Base-by-base conservation (phyloP, 2,888 invertebrate genomes). In the Amiota mariae region DNA sequence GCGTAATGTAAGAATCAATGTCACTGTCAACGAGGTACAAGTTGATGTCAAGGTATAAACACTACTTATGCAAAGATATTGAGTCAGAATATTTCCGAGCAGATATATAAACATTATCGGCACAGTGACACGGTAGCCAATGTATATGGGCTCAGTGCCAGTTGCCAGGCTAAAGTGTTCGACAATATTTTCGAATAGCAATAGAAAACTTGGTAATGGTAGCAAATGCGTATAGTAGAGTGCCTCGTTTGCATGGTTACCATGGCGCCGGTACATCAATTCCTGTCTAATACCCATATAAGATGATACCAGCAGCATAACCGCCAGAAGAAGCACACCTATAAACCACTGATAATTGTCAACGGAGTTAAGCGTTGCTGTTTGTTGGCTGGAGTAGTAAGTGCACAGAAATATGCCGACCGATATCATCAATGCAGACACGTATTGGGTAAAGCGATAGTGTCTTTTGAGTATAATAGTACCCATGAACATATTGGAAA, bases 251-350 rank as follows among this genome's bases (percentile, higher is more conserved):
- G 98, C 96, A 91, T 96, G 94, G 89, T 98, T 98, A 15, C 98
- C 98, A 89, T 95, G 93, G 75, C 92, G 92, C 6, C 92, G 90
- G 86, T 96, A 96, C 1, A 98, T 88, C 1, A 93, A 93, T 90
- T 98, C 98, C 89, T 98, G 98, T 89, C 95, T 97, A 70, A 97
- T 94, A 1, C 98, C 98, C 96, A 98, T 96, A 82, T 96, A 92
- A 0, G 98, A 98, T 1, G 98, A 98, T 72, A 97, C 91, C 82
- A 98, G 94, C 66, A 99, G 90, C 0, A 98, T 97, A 75, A 95
- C 91, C 0, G 96, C 95, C 57, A 98, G 90, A 78, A 98, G 92
- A 0, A 91, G 88, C 48, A 98, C 95, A 0, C 98, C 96, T 64
- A 93, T 71, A 54, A 92, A 90, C 92, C 92, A 92, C 92, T 92